Evolutionary conservation across 2,888 invertebrate genomes (phyloP).

Genomic region (Callimorpha dominula): DNA sequence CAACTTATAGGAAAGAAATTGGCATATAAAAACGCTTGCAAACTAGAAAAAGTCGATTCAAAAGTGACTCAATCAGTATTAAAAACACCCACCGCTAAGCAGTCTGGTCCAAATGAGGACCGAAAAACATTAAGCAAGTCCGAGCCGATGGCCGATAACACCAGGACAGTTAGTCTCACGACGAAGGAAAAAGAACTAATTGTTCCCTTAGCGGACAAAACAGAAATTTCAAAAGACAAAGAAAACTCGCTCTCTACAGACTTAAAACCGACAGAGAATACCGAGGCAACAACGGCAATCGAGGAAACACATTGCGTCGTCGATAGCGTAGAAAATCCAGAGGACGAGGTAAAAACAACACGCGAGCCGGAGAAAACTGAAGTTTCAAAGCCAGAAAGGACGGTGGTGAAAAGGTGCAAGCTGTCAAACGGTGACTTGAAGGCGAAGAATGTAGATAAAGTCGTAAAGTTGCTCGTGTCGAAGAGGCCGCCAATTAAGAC

Average conservation of each 20-base stretch:
- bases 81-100: constrained; percentile 70
- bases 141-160: constrained; percentile 49
- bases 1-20: constrained; percentile 78
- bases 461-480: constrained; percentile 77
- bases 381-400: constrained; percentile 31
- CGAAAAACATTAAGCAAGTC: constrained; percentile 52
- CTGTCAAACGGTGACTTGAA: constrained; percentile 69
- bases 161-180: constrained; percentile 39
- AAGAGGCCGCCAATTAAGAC: constrained; percentile 79
- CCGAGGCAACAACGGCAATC: constrained; percentile 35
- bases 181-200: constrained; percentile 40
- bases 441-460: constrained; percentile 77
- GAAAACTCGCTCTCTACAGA: constrained; percentile 25
- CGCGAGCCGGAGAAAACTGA: constrained; percentile 34
- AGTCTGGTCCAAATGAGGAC: constrained; percentile 61
- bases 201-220: constrained; percentile 41
- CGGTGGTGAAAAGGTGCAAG: constrained; percentile 66
- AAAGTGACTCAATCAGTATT: constrained; percentile 79
- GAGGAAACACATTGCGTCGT: constrained; percentile 16
- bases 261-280: constrained; percentile 28
- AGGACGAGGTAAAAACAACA: constrained; percentile 36
- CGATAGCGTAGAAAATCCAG: constrained; percentile 28
- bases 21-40: constrained; percentile 74
- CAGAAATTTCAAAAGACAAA: constrained; percentile 50
- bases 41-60: constrained; percentile 76